Base-by-base conservation (phyloP, 2,888 invertebrate genomes). In the Andrena fulva region DNA sequence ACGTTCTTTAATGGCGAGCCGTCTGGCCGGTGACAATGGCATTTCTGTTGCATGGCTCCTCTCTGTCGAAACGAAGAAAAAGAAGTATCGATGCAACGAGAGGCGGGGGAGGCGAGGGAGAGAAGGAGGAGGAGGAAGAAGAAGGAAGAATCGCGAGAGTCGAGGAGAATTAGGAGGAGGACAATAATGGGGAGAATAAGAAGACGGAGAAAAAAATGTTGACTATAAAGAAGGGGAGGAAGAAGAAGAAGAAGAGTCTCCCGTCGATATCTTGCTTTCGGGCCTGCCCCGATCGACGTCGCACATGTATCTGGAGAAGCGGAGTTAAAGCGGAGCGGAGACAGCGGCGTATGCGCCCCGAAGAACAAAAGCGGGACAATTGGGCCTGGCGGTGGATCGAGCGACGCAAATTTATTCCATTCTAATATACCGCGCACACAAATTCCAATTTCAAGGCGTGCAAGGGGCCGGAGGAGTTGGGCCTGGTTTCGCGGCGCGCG, bases 121-220 rank as follows among this genome's bases (percentile, higher is more conserved):
- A 20, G 67, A 54, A 29, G 27, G n/a, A 42, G 67, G 60, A 59
- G 62, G 67, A 68, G 73, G 50, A 78, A 75, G 71, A 82, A 70
- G 77, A 75, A 85, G 85, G 80, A 81, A 72, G 81, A 79, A 85
- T 75, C 67, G 80, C 81, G 79, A 71, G 80, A 80, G 73, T 81
- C 81, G 86, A 83, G 76, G 83, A 84, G 88, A 88, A 85, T 86
- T 85, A 80, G 81, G 79, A 87, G 80, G 84, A 77, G 73, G 80
- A 82, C 81, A 84, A 77, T 87, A 79, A 73, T 74, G 77, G 76
- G 29, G 66, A 50, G 81, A 88, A 85, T 80, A 72, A 84, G 67
- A 82, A 68, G 74, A 69, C 5, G 16, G 62, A 31, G 54, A 50
- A 67, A 72, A 63, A 74, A 67, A 70, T 31, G 64, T 82, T 52